These are phyloP conservation scores for Chaetura pelagica DNA, from an alignment of 2,113 vertebrate genomes.

Conservation along the genomic window DNA sequence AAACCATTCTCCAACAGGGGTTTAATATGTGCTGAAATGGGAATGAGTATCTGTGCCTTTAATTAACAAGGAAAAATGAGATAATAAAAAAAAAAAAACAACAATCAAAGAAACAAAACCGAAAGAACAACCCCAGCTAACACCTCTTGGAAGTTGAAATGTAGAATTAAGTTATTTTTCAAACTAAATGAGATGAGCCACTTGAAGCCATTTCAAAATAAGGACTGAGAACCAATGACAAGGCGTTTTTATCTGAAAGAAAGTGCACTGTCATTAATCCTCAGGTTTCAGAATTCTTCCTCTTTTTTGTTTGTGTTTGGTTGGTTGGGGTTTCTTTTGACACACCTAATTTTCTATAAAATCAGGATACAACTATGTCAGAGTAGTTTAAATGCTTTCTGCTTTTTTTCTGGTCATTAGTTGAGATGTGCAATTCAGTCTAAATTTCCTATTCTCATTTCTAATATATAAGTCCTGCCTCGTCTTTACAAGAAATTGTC, in stretches of 20 bases:
- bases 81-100: background rate
- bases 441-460: background rate
- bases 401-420: background rate
- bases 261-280: background rate
- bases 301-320: background rate
- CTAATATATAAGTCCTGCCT: background rate
- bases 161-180: background rate
- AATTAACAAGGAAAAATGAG: constrained; percentile 3
- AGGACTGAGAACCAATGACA: background rate
- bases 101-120: too few relatives aligned
- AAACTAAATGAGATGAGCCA: background rate
- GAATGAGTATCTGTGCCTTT: background rate
- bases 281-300: background rate
- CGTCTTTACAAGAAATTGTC: background rate
- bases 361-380: background rate
- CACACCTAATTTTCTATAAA: background rate
- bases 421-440: background rate
- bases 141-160: background rate
- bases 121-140: background rate
- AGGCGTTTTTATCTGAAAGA: background rate
- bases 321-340: background rate
- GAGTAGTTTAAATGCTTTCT: background rate
- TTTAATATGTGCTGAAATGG: background rate
- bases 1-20: background rate
- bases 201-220: background rate